A percentile compares a stretch with the other conserved stretches of the same genome.
These are phyloP conservation scores for Scaptomyza tumidula DNA, from an alignment of 2,888 invertebrate species.

Conservation along the genomic window DNA sequence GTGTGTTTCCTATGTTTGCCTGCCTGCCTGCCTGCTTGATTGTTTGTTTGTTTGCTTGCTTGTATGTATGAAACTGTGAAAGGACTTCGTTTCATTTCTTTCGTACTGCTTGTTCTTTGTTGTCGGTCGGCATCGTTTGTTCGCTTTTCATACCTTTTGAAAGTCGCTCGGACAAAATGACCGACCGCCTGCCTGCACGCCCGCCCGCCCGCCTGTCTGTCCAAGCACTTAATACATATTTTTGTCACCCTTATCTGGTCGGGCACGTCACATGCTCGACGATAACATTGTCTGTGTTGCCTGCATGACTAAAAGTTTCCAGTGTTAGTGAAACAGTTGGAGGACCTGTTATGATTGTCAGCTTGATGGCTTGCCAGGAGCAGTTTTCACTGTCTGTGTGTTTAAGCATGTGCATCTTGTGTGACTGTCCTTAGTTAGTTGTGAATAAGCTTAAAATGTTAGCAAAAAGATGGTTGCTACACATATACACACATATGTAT, in stretches of 20 bases:
- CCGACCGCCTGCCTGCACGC: not conserved
- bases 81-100: conserved; percentile 79
- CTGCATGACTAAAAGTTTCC: conserved; percentile 12
- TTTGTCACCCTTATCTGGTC: conserved; percentile 76
- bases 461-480: conserved; percentile 13
- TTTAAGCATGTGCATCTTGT: conserved; percentile 1
- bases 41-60: conserved; percentile 21
- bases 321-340: conserved; percentile 27
- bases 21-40: not conserved
- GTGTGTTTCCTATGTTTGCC: conserved; percentile 11
- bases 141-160: conserved; percentile 63
- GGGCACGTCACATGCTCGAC: conserved; percentile 60
- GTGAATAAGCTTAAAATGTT: conserved; percentile 62
- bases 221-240: conserved; percentile 77
- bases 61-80: conserved; percentile 40
- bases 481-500: too few species aligned
- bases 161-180: conserved; percentile 17
- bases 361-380: conserved; percentile 53
- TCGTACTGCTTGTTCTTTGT: conserved; percentile 39
- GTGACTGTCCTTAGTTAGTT: conserved; percentile 28
- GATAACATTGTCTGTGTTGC: conserved; percentile 65
- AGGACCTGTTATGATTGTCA: conserved; percentile 70
- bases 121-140: conserved; percentile 59
- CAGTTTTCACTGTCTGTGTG: conserved; percentile 1
- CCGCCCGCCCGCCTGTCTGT: conserved; percentile 21